Evolutionary conservation across 2,113 vertebrate genomes (phyloP), one percentile per base, ranked within the genome.

Genomic region (Oryzias javanicus): DNA sequence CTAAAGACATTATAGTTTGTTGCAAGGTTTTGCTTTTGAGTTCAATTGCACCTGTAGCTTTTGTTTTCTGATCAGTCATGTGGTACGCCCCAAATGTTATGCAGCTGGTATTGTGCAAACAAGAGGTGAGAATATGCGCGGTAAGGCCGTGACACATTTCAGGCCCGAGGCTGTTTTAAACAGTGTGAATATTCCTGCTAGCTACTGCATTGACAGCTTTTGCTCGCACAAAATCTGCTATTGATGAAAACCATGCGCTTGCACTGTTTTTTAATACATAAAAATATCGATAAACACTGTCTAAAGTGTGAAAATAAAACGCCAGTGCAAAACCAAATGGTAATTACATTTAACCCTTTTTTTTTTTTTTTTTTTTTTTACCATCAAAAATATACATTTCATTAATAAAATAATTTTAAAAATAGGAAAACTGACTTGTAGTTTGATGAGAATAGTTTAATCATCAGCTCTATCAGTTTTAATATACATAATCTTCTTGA

Each of bases 1-100:
- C 35, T 63, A 52, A 55, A 29, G 62, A 63, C 47, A 25, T 16
- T 61, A 5, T 48, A 71, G 55, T 55, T 41, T 67, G 27, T 20
- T 58, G 1, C 40, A 35, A 17, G 47, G 19, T 53, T 14, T 14
- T 35, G 24, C 65, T 14, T 71, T 22, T 42, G 13, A 35, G 15
- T 29, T 48, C 8, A 58, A 18, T 60, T 54, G 40, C 50, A 70
- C 20, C 49, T 42, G 29, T 24, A 6, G 8, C 10, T 50, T 67
- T 62, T 54, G 15, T 52, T 19, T 24, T 22, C 8, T 49, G 16
- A 14, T 58, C 35, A 27, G 52, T 53, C 20, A 5, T 42, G 48
- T 10, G 57, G 4, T 40, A 24, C 41, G n/a, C 55, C 45, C 10
- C 24, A 35, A 35, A 35, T 2, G 29, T 57, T 71, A 45, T 67